Conservation (phyloP, 2,113 vertebrate species). For the Amphiprion ocellaris region DNA sequence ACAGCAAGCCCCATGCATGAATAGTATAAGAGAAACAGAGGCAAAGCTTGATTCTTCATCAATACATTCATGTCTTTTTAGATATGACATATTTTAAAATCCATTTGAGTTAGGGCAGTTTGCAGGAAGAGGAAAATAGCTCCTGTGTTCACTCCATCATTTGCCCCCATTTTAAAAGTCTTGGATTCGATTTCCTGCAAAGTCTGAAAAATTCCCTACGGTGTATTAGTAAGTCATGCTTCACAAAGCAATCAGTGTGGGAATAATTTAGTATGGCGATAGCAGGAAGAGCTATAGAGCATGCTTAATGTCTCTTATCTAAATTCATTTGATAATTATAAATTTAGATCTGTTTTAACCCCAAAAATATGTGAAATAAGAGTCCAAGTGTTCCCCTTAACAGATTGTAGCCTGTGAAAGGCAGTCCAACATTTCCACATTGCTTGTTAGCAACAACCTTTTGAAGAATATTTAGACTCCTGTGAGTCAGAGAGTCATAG, state of each 20-base stretch:
- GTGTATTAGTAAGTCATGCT: conserved; percentile 21
- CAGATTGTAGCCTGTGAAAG: not conserved
- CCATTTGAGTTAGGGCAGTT: conserved; percentile 35
- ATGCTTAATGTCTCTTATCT: conserved; percentile 13
- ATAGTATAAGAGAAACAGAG: too few species aligned
- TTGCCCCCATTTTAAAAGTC: conserved; percentile 35
- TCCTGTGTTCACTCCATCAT: conserved; percentile 37
- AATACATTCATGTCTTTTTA: conserved; percentile 29
- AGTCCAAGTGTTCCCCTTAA: not conserved
- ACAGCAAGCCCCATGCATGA: not conserved
- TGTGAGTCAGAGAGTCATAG: not conserved
- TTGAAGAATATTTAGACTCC: too few species aligned
- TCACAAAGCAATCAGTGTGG: conserved; percentile 34
- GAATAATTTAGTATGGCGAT: conserved; percentile 28
- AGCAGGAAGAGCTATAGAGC: conserved; percentile 9
- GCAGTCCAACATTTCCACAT: too few species aligned
- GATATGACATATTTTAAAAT: conserved; percentile 19
- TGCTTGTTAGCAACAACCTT: too few species aligned
- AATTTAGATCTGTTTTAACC: conserved; percentile 10
- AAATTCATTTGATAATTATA: conserved; percentile 6
- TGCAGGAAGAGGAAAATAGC: conserved; percentile 37
- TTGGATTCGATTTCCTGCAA: conserved; percentile 18
- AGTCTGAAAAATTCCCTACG: conserved; percentile 43
- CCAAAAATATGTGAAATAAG: not conserved
- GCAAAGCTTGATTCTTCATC: not conserved